Base-by-base conservation (phyloP, 2,888 invertebrate species). In the Carcina quercana region DNA sequence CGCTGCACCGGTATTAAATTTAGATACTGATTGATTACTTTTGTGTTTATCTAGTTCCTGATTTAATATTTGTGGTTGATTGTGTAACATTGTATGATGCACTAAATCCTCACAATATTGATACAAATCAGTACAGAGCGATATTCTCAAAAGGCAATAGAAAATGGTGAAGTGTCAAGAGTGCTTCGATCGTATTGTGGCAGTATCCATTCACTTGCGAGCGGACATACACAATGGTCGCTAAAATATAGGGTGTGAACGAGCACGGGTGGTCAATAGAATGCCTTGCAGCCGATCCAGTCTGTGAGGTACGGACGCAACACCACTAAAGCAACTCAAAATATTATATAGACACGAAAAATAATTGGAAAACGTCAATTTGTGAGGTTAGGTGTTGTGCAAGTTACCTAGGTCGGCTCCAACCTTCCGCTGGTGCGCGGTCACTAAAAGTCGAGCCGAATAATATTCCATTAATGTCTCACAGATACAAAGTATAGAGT, bases 381-480 rank as follows among this genome's bases (percentile, higher is more conserved):
- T 78, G 76, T 80, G 82, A 76, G 78, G 79, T 80, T 80, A 80
- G 76, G 82, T 80, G 75, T 78, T 57, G 82, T 84, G 82, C 83
- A 83, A 82, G 87, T 88, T 88, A 88, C 88, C 88, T 88, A 88
- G 86, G 75, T 88, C 88, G 78, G 80, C 83, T 86, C 88, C 88
- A 82, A 88, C 86, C 86, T 88, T 88, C 88, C 88, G 87, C 84
- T 88, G 87, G 84, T 88, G 88, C 74, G 88, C 87, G 82, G 88
- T 86, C 88, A 88, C 88, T 88, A 85, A 78, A 85, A 84, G 63
- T 80, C 78, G 70, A 80, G 83, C 82, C 83, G 82, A 76, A 75
- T 56, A 73, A 78, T 66, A 74, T 70, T 62, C 40, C 54, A 78
- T 83, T 83, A 83, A 80, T 80, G 66, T 73, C 63, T 74, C 68